Evolutionary conservation across 1,140 invertebrate species (phyloP), one percentile per base, ranked within the genome.

Genomic region (Physella acuta): DNA sequence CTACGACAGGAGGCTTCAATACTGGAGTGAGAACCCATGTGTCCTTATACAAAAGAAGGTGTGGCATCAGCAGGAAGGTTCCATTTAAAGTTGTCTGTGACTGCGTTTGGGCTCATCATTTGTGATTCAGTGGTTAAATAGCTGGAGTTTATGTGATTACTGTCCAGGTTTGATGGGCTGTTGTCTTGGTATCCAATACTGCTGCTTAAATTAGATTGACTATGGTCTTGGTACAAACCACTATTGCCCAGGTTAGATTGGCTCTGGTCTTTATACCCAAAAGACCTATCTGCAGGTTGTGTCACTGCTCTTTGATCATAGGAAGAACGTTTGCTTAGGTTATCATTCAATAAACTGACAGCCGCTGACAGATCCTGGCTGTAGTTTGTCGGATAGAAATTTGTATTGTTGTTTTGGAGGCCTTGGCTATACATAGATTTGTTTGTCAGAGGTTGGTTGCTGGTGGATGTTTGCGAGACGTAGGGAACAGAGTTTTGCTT

Each of bases 51-150:
- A 76, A 64, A 78, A 44, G 76, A 72, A 20, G 76, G 70, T 20
- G 71, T 72, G n/a, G 72, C 59, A 63, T 75, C 75, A n/a, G 62
- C 59, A 34, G 75, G 75, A 11, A 78, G 71, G 61, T 76, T 74
- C 76, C 76, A 78, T 14, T 73, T 59, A 66, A 71, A 73, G 31
- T 62, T 71, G 11, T 52, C 8, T 5, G 4, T 37, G 33, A 36
- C 52, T n/a, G 16, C 14, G 26, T 36, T 30, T 20, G 39, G 44
- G 30, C 62, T 55, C 73, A 70, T 72, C 71, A 73, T 65, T 73
- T 58, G 16, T 73, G 69, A 28, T 5, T 52, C 53, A 56, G 17
- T 34, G 0, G 5, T 26, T 53, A 16, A 36, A n/a, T 34, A 24
- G n/a, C 36, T 60, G n/a, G 11, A 52, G 37, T 26, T 39, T 30